Conservation (phyloP, 2,888 invertebrate genomes). For the Diachrysia chrysitis region DNA sequence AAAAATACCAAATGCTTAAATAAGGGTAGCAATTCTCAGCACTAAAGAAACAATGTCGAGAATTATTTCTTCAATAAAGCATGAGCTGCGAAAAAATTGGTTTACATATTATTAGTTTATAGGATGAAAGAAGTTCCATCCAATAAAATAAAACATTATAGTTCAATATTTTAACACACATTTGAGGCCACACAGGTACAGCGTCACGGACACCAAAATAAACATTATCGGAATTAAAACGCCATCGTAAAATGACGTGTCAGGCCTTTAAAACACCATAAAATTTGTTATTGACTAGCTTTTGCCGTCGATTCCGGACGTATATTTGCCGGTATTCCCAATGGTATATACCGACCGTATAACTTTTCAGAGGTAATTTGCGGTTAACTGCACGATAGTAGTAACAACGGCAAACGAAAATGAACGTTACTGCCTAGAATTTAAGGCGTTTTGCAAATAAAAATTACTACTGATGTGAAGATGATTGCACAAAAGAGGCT, state of each 20-base stretch:
- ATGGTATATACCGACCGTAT: background rate
- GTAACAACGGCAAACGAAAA: background rate
- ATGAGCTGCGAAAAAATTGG: no score
- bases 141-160: conserved; percentile 1
- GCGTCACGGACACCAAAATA: conserved; percentile 24
- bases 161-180: conserved; percentile 1
- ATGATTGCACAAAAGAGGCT: no score
- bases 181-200: background rate
- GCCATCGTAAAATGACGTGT: conserved; percentile 18
- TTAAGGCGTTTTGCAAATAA: background rate
- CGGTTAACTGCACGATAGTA: no score
- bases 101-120: no score
- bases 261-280: conserved; percentile 3
- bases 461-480: no score
- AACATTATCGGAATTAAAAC: conserved; percentile 34
- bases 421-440: background rate
- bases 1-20: no score
- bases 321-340: background rate
- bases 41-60: no score
- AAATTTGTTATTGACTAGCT: background rate
- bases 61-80: no score
- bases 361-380: background rate
- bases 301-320: background rate
- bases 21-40: no score
- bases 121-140: background rate